phyloP scores from a whole-genome alignment of 1,140 invertebrate species.

The Thaumatotibia leucotreta region DNA sequence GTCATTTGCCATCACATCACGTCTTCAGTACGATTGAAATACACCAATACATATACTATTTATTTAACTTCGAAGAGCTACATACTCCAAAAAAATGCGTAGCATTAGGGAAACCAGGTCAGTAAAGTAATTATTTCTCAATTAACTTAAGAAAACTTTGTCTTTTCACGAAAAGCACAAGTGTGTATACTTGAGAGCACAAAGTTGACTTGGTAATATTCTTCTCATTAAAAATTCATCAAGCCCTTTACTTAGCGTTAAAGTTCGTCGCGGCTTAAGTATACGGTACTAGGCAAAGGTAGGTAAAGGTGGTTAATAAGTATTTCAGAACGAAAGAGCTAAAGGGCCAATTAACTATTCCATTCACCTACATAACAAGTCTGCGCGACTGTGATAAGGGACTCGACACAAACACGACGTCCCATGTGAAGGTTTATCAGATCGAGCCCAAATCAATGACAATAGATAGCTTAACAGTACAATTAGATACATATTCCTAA shows the following conservation, averaged over 20 bases:
- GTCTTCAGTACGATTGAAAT: not conserved
- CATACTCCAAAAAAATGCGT: not conserved
- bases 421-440: not conserved
- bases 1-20: not conserved
- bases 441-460: not conserved
- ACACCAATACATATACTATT: not conserved
- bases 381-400: not conserved
- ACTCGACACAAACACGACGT: not conserved
- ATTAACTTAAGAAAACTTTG: not conserved
- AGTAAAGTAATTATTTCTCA: not conserved
- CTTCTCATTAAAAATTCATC: slow-evolving; percentile 9
- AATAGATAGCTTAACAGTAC: not conserved
- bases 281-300: not conserved
- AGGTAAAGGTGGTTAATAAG: not conserved
- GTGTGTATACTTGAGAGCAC: not conserved
- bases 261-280: not conserved
- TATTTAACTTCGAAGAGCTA: not conserved
- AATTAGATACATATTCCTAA: not conserved
- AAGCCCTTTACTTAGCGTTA: slow-evolving; percentile 13
- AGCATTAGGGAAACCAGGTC: not conserved
- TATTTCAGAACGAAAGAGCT: not conserved
- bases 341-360: not conserved
- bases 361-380: not conserved
- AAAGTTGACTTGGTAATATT: slow-evolving; percentile 16
- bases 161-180: not conserved